Base-by-base conservation (phyloP, 2,888 invertebrate species). In the Drosophila paucipuncta region DNA sequence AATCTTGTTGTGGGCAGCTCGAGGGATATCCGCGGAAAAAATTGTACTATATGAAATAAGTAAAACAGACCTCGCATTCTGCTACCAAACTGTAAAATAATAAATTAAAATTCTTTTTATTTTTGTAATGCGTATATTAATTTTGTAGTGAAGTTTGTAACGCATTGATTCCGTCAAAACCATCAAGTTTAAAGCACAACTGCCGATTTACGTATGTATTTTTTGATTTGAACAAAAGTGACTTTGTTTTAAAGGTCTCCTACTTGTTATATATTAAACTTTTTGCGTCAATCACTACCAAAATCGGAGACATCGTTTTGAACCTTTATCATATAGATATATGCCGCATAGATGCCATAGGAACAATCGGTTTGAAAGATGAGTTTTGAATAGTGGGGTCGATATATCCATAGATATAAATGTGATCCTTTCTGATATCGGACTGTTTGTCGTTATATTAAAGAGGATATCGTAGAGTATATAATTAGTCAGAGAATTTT, bases 1-100 rank as follows among this genome's bases (percentile, higher is more conserved):
- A 68, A 78, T 73, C 68, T 73, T 66, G 55, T 71, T 82, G 62
- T 71, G 60, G 22, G 22, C 39, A 62, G 66, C 59, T 50, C 60
- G 5, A 53, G 79, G 61, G 39, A 53, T 11, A 30, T 10, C 13
- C 13, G 11, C 22, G 22, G 1, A 22, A 39, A 49, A 49, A 53
- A n/a, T n/a, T 13, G 0, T 1, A 31, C 18, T 4, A 41, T 10
- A 43, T 28, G 16, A 63, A 66, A 49, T n/a, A n/a, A 30, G 25
- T 37, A 28, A 49, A 30, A 18, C 65, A 5, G 9, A 28, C 18
- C 30, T 13, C 41, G 47, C 2, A 16, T 39, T 13, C 55, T 37
- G 2, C 13, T 25, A 50, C 25, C 30, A 50, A 52, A 33, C 9
- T 16, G n/a, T 11, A 16, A 39, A 50, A 41, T 30, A 58, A 25